These are phyloP conservation scores for Bradypodion pumilum DNA, from an alignment of 2,797 vertebrate species.

Conservation along the genomic window DNA sequence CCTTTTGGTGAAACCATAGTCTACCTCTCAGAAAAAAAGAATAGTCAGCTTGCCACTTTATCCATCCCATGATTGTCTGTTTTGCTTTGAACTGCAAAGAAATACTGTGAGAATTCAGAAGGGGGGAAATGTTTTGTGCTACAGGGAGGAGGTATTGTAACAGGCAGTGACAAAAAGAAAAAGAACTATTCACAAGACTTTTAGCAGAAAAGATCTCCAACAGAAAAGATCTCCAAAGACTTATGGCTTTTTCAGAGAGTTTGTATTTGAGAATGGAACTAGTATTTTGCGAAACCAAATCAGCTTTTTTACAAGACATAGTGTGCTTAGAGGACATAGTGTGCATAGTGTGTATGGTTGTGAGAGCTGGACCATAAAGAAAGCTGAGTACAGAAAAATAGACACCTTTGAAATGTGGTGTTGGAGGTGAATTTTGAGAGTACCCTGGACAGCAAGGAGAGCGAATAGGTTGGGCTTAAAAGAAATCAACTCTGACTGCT, in stretches of 20 bases:
- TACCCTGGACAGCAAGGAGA: too few species aligned
- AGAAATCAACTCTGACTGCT: too few species aligned
- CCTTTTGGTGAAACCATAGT: conserved; percentile 51
- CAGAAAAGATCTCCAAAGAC: conserved; percentile 57
- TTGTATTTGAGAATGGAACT: conserved; percentile 61
- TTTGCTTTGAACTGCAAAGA: conserved; percentile 28
- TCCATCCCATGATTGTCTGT: conserved; percentile 39
- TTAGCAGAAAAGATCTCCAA: conserved; percentile 50
- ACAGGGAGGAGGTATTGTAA: conserved; percentile 45
- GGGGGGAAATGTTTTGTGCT: conserved; percentile 45
- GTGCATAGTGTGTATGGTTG: conserved; percentile 43
- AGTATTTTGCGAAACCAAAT: conserved; percentile 57
- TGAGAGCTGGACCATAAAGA: too few species aligned
- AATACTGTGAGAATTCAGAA: conserved; percentile 27
- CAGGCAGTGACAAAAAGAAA: conserved; percentile 30
- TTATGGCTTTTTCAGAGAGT: conserved; percentile 51
- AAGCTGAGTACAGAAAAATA: too few species aligned
- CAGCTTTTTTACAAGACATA: conserved; percentile 19
- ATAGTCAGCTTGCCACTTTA: conserved; percentile 39
- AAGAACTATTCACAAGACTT: conserved; percentile 53
- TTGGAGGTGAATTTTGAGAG: too few species aligned
- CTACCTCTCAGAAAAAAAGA: conserved; percentile 23
- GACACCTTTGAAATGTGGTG: too few species aligned
- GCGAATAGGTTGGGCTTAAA: too few species aligned
- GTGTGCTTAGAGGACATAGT: conserved; percentile 35